Percentiles rank a stretch among this genome's conserved stretches.
phyloP scores from a whole-genome alignment of 2,797 vertebrate genomes.

The Gymnodraco acuticeps region DNA sequence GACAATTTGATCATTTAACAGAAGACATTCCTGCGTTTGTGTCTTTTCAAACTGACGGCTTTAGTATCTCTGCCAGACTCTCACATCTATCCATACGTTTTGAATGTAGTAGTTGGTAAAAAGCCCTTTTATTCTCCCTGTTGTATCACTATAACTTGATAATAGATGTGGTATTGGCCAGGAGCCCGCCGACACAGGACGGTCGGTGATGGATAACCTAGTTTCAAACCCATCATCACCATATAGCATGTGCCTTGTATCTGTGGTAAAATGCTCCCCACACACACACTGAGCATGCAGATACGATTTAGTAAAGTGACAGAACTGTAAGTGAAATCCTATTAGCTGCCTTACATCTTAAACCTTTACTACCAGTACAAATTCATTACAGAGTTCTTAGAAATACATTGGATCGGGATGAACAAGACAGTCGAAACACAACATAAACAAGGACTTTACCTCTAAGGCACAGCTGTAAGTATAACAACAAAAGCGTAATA shows the following conservation, averaged over 20 bases:
- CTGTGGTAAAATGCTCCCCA: slow-evolving; percentile 50
- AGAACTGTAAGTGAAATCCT: slow-evolving; percentile 35
- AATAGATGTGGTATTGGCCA: slow-evolving; percentile 81
- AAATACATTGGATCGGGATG: not conserved
- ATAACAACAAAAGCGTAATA: not conserved
- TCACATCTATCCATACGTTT: slow-evolving; percentile 73
- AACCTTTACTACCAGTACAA: not conserved
- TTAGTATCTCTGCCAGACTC: slow-evolving; percentile 39
- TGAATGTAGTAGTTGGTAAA: slow-evolving; percentile 71
- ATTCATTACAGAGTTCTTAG: not conserved
- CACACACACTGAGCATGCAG: slow-evolving; percentile 35
- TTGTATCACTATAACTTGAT: slow-evolving; percentile 73
- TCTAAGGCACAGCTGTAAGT: not conserved
- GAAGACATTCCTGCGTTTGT: slow-evolving; percentile 42
- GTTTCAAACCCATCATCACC: slow-evolving; percentile 82
- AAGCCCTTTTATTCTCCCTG: slow-evolving; percentile 66
- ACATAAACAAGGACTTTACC: not conserved
- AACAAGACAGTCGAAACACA: not conserved
- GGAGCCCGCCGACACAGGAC: slow-evolving; percentile 64
- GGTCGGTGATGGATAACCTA: slow-evolving; percentile 82
- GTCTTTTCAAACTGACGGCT: slow-evolving; percentile 36
- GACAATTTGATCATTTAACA: slow-evolving; percentile 48
- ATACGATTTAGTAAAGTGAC: slow-evolving; percentile 24
- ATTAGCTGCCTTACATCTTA: slow-evolving; percentile 31
- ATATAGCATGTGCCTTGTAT: slow-evolving; percentile 77